Conservation (phyloP, 1,140 invertebrate species). For the Marisa cornuarietis region DNA sequence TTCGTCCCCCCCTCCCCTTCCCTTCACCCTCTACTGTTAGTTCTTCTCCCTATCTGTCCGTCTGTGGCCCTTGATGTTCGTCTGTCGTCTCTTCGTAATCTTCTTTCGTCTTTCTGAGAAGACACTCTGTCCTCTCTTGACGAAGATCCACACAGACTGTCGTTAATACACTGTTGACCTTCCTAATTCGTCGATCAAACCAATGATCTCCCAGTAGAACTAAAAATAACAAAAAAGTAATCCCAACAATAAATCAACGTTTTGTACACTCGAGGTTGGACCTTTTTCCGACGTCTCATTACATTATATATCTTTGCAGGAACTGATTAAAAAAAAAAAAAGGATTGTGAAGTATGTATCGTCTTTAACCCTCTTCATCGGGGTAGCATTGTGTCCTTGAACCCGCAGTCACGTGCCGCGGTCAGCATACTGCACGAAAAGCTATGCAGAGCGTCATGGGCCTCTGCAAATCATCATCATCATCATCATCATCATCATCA, state of each 20-base stretch:
- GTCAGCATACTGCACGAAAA: slow-evolving; percentile 66
- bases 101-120: not conserved
- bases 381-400: slow-evolving; percentile 46
- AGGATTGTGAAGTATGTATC: too few species aligned
- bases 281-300: not conserved
- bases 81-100: not conserved
- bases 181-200: too few species aligned
- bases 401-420: slow-evolving; percentile 54
- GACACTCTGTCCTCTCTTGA: not conserved
- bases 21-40: too few species aligned
- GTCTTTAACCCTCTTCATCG: slow-evolving; percentile 15
- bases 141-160: not conserved
- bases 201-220: too few species aligned
- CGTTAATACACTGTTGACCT: too few species aligned
- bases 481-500: not conserved
- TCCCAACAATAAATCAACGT: too few species aligned
- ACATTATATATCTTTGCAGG: not conserved
- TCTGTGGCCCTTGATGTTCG: not conserved
- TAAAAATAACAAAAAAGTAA: too few species aligned
- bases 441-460: slow-evolving; percentile 64
- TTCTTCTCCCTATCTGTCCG: too few species aligned
- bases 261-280: too few species aligned
- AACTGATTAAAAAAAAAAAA: too few species aligned
- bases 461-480: slow-evolving; percentile 50
- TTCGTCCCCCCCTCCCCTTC: not conserved